A percentile compares a stretch with the other conserved stretches of the same genome.
These are phyloP conservation scores for Macrotus californicus DNA, from an alignment of 2,113 vertebrate species.

Conservation along the genomic window DNA sequence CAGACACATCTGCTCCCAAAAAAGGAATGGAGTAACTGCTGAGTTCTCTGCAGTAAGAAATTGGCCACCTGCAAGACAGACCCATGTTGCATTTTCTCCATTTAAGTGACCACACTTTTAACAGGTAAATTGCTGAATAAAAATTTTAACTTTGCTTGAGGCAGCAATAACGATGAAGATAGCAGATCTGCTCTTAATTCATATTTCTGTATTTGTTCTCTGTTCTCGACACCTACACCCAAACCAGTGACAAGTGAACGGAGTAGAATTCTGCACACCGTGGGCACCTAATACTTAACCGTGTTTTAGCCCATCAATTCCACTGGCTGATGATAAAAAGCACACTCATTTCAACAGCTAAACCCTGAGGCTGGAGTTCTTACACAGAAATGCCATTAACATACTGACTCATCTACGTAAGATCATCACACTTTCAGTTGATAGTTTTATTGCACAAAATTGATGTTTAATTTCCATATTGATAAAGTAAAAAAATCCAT, in stretches of 20 bases:
- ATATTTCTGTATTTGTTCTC: not conserved
- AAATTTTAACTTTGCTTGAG: not conserved
- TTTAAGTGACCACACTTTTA: not conserved
- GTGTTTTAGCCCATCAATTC: not conserved
- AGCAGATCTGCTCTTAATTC: not conserved
- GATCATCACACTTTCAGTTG: not conserved
- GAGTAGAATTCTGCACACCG: not conserved
- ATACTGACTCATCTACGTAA: not conserved
- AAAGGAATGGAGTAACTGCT: conserved; percentile 89
- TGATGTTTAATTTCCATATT: conserved; percentile 30
- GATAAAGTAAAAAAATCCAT: not conserved
- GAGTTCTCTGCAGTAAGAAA: conserved; percentile 90
- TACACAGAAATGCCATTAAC: not conserved
- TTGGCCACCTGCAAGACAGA: conserved; percentile 80
- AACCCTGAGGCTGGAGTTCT: not conserved
- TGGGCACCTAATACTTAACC: not conserved
- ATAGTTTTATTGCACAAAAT: not conserved
- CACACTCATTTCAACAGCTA: not conserved
- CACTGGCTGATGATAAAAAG: not conserved
- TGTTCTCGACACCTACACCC: not conserved
- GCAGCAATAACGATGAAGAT: not conserved
- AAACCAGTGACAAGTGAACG: not conserved
- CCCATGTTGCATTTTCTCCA: not conserved
- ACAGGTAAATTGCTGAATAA: not conserved
- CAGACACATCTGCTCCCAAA: conserved; percentile 90